Base-by-base conservation (phyloP, 2,113 vertebrate species). In the Caranx ignobilis region DNA sequence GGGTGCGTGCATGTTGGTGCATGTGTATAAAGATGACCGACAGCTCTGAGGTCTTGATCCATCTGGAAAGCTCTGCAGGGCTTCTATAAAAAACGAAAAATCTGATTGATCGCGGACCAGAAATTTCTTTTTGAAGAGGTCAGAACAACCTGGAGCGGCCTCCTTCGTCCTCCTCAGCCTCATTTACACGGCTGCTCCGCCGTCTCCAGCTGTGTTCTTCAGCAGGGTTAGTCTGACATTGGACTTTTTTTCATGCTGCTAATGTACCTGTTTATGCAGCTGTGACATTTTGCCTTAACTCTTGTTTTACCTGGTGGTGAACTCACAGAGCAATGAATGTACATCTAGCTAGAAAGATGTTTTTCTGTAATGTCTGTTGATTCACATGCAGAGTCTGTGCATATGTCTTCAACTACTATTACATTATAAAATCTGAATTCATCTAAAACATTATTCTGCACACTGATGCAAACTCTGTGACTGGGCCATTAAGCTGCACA, bases 41-140 rank as follows among this genome's bases (percentile, higher is more conserved):
- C 31, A 26, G 39, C 77, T 61, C 19, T 74, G 15, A 67, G 48
- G 56, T 81, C 43, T 69, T 60, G 41, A 61, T 72, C 61, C 66
- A 63, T 77, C 39, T 86, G 64, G 19, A 83, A 55, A 71, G 45
- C 60, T 74, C 81, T 63, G 60, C 54, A 62, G 72, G 81, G 72
- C 54, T 59, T 69, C 74, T 73, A 63, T 6, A 41, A 41, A 73
- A 12, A 63, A 31, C 55, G 43, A 65, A 11, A 43, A 48, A 52
- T 45, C 45, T 64, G 37, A 82, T 68, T 75, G 85, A 80, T 85
- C 2, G 9, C 0, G 0, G 21, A 71, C 50, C 16, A 50, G 18
- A 74, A 26, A 54, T 63, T 7, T 65, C 32, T 68, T n/a, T 63
- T 71, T 39, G 34, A n/a, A 47, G 45, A 74, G 74, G 80, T 81